Percentiles rank a stretch among this genome's conserved stretches.
phyloP scores from a whole-genome alignment of 2,113 vertebrate genomes.

The Phyllostomus discolor region DNA sequence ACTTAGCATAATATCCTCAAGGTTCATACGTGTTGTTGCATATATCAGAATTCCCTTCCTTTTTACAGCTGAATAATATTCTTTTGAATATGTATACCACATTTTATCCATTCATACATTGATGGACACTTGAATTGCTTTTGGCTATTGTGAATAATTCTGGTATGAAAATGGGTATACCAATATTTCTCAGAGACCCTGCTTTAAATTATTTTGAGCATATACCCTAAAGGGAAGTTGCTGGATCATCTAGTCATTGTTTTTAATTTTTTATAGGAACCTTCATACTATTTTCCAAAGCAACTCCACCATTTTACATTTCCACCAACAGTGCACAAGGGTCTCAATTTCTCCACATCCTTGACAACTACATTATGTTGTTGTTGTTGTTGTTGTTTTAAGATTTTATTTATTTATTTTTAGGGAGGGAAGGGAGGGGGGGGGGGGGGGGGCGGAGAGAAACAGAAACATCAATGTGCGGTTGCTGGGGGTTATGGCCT shows the following conservation, averaged over 20 bases:
- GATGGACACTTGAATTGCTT: background rate
- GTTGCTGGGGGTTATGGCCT: no score
- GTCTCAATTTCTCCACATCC: background rate
- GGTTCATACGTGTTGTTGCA: background rate
- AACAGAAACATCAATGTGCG: no score
- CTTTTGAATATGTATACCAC: fast-evolving
- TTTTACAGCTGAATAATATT: background rate
- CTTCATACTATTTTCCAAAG: background rate
- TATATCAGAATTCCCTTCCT: background rate
- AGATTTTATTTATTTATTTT: no score
- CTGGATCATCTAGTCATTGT: background rate
- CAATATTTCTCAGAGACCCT: background rate
- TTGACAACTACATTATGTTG: background rate
- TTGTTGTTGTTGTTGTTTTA: no score
- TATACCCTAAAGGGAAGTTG: background rate
- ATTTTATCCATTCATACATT: background rate
- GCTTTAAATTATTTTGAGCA: background rate
- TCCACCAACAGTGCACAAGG: background rate
- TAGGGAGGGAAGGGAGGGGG: no score
- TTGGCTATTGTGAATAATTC: background rate
- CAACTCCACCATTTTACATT: background rate
- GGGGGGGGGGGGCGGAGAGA: no score
- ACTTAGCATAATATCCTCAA: background rate
- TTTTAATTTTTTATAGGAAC: background rate
- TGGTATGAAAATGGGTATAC: background rate